A percentile compares a stretch with the other conserved stretches of the same genome.
These are phyloP conservation scores for Smittia sp. DNA, from an alignment of 2,888 invertebrate genomes.

Conservation along the genomic window DNA sequence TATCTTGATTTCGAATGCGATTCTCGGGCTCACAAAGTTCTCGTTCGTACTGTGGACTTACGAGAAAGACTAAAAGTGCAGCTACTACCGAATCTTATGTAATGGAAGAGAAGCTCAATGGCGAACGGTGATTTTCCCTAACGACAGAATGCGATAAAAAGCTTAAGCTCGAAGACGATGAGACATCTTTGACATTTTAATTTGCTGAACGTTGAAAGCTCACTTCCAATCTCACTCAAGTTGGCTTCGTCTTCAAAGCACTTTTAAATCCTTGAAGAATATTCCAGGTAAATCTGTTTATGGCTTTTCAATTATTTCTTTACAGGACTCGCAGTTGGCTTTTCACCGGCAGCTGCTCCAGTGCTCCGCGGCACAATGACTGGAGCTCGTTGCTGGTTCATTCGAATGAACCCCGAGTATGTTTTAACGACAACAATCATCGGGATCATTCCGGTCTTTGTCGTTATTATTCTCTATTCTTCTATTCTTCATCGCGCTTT, in stretches of 20 bases:
- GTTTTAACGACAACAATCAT: constrained; percentile 58
- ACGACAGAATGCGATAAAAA: not conserved
- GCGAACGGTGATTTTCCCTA: not conserved
- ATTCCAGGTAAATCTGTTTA: not conserved
- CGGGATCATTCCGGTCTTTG: constrained; percentile 57
- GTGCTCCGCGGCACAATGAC: constrained; percentile 57
- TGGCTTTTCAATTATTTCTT: constrained; percentile 42
- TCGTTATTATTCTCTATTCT: constrained; percentile 57
- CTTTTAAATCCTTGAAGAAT: no score
- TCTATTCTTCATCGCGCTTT: constrained; percentile 61
- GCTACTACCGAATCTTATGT: not conserved
- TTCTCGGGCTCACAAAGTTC: no score
- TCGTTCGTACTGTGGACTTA: not conserved
- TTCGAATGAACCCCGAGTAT: constrained; percentile 56
- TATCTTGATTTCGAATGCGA: no score
- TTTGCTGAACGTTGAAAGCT: not conserved
- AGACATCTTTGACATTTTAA: not conserved
- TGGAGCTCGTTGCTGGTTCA: constrained; percentile 60
- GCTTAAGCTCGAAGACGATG: not conserved
- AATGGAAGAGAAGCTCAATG: not conserved
- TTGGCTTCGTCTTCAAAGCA: no score
- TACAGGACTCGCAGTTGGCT: constrained; percentile 59
- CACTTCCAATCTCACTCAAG: no score
- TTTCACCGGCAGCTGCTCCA: constrained; percentile 59
- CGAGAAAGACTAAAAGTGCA: not conserved